These are phyloP conservation scores for Platysternon megacephalum DNA, from an alignment of 2,113 vertebrate genomes.

Conservation along the genomic window DNA sequence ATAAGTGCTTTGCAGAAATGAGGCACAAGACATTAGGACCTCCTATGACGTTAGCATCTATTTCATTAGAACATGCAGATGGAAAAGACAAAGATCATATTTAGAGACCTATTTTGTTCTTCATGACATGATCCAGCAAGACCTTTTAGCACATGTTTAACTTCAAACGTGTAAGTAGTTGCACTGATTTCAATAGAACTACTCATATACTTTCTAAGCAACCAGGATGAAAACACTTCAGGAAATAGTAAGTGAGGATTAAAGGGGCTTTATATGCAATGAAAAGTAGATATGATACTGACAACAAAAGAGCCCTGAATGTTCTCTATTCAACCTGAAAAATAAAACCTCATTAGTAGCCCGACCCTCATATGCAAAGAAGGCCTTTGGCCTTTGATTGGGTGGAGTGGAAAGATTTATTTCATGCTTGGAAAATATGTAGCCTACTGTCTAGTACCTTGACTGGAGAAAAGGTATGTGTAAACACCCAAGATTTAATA, in stretches of 20 bases:
- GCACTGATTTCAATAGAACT: neutral
- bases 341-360: neutral
- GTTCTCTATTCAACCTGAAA: neutral
- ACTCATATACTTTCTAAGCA: neutral
- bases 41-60: slow-evolving; percentile 21
- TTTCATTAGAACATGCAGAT: neutral
- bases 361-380: slow-evolving; percentile 8
- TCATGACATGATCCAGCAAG: neutral
- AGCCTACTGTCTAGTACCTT: neutral
- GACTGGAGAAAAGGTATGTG: neutral
- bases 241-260: neutral
- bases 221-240: neutral
- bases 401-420: slow-evolving; percentile 34
- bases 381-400: slow-evolving; percentile 7
- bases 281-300: neutral
- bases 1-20: slow-evolving; percentile 8
- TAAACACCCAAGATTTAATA: slow-evolving; percentile 10
- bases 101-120: neutral
- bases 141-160: neutral
- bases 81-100: slow-evolving; percentile 18
- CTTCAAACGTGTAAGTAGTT: neutral
- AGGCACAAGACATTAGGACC: slow-evolving; percentile 7
- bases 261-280: neutral
- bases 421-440: slow-evolving; percentile 45
- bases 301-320: neutral